Percentiles rank a stretch among this genome's conserved stretches.
phyloP scores from a whole-genome alignment of 1,140 invertebrate species.

The Periplaneta americana region DNA sequence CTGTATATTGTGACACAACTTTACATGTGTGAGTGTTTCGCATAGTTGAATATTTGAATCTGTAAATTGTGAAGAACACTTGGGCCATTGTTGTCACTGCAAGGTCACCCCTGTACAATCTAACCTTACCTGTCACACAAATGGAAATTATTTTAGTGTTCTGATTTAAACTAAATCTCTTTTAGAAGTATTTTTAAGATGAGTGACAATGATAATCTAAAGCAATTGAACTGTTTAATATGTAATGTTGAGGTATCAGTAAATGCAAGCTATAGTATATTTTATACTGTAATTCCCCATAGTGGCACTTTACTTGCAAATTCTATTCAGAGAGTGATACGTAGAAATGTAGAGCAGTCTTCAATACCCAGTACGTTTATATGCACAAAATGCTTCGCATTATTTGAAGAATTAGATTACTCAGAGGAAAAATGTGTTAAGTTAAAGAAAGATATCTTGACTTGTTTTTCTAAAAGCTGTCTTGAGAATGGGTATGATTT shows the following conservation, averaged over 20 bases:
- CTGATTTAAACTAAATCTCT: not conserved
- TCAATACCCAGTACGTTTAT: conserved; percentile 27
- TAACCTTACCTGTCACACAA: conserved; percentile 13
- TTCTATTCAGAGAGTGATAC: conserved; percentile 28
- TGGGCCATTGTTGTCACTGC: conserved; percentile 12
- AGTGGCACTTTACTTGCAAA: conserved; percentile 28
- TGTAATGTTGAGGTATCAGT: conserved; percentile 28
- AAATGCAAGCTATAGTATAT: conserved; percentile 29
- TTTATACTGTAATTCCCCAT: conserved; percentile 29
- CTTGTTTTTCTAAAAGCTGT: conserved; percentile 24
- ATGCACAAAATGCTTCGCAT: conserved; percentile 31
- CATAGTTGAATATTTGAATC: not conserved
- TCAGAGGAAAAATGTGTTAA: conserved; percentile 32
- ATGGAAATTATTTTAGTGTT: not conserved
- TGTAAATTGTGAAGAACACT: not conserved
- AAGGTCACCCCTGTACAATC: conserved; percentile 16
- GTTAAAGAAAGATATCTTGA: conserved; percentile 31
- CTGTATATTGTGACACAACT: not conserved
- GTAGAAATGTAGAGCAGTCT: conserved; percentile 6
- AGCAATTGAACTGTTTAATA: conserved; percentile 28
- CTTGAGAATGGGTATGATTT: conserved; percentile 17
- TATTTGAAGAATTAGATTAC: conserved; percentile 35
- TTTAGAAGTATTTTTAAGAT: conserved; percentile 5
- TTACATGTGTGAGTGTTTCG: not conserved
- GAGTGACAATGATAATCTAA: conserved; percentile 8